Percentiles rank a stretch among this genome's conserved stretches.
Conservation (phyloP, 2,797 vertebrate species). For the Scolopax bukidnonensis region DNA sequence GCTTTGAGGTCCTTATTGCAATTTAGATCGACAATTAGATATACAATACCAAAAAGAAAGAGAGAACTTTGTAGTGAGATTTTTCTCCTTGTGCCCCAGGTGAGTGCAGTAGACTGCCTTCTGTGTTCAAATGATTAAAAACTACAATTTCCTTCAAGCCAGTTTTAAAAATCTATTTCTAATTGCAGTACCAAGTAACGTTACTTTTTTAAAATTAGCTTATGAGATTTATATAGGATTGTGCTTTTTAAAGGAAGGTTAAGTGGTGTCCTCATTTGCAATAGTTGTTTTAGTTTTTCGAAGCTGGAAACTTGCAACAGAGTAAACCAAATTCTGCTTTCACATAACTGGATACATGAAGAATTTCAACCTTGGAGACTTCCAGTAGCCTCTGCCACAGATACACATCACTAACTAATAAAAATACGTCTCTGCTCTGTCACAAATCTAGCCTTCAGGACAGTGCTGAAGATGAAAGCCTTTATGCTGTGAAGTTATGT, state of each 20-base stretch:
- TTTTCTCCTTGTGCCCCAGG: conserved; percentile 19
- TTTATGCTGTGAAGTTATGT: background rate
- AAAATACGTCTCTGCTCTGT: background rate
- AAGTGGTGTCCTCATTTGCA: background rate
- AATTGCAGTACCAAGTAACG: conserved; percentile 43
- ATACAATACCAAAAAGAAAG: conserved; percentile 26
- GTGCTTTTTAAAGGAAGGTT: conserved; percentile 7
- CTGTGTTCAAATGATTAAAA: conserved; percentile 61
- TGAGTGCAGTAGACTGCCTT: conserved; percentile 34
- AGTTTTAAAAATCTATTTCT: conserved; percentile 56
- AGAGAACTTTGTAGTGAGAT: conserved; percentile 21
- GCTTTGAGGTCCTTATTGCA: conserved; percentile 53
- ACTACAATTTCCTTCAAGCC: conserved; percentile 47
- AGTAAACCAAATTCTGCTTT: background rate
- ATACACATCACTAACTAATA: background rate
- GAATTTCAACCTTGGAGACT: background rate
- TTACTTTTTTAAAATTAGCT: conserved; percentile 39
- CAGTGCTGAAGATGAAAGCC: background rate
- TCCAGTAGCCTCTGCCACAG: background rate
- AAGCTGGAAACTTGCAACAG: background rate
- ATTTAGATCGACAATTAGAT: conserved; percentile 70
- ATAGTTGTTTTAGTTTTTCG: background rate
- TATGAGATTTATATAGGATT: conserved; percentile 20
- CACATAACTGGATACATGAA: background rate
- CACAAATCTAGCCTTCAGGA: background rate